Conservation (phyloP, 2,113 vertebrate species). For the Cisticola juncidis region DNA sequence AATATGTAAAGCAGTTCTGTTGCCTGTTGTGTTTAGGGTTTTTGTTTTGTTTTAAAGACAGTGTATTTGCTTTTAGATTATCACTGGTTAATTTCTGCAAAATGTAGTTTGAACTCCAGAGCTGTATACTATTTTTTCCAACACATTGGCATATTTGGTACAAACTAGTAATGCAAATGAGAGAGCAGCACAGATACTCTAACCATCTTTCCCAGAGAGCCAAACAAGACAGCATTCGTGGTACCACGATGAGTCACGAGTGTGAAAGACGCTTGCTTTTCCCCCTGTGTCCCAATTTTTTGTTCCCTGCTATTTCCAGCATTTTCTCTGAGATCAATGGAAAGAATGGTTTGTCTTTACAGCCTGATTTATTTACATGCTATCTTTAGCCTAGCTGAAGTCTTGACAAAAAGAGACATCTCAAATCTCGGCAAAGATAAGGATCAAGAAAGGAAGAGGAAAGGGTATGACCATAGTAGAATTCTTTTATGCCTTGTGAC, state of each 20-base stretch:
- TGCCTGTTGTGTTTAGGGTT: neutral
- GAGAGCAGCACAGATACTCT: neutral
- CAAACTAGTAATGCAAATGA: neutral
- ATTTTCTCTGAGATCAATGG: neutral
- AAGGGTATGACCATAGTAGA: neutral
- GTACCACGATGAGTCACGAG: neutral
- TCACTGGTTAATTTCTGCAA: neutral
- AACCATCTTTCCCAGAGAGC: neutral
- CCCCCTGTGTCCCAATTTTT: neutral
- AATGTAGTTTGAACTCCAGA: neutral
- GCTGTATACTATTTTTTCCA: neutral
- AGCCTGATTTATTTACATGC: neutral
- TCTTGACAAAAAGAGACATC: neutral
- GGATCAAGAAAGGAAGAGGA: neutral
- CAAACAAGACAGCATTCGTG: neutral
- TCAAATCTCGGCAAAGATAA: neutral
- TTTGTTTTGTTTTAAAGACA: neutral
- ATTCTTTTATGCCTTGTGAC: neutral
- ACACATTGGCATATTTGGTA: neutral
- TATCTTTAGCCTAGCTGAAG: neutral
- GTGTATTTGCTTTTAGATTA: neutral
- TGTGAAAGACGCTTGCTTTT: neutral
- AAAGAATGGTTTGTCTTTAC: neutral
- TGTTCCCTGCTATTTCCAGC: neutral
- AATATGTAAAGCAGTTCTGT: neutral